These are phyloP conservation scores for Choloepus hoffmanni DNA, from an alignment of 2,113 vertebrate genomes.

Conservation along the genomic window DNA sequence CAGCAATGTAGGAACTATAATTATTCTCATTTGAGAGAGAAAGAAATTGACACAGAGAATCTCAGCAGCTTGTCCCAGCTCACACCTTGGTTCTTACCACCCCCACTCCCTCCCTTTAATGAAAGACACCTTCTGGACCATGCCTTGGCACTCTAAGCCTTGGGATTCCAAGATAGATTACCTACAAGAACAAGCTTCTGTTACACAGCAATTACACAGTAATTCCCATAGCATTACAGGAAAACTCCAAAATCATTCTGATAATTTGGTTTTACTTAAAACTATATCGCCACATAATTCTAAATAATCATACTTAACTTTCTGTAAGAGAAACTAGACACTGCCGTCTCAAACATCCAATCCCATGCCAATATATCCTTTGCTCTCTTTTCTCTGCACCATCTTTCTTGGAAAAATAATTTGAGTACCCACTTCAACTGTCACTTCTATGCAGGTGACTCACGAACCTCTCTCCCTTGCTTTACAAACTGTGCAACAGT, in stretches of 20 bases:
- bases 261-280: not conserved
- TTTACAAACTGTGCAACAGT: not conserved
- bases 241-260: not conserved
- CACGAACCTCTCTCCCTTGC: not conserved
- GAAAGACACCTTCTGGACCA: not conserved
- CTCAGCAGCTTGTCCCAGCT: not conserved
- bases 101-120: not conserved
- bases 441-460: not conserved
- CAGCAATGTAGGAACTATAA: not conserved
- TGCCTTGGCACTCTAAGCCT: not conserved
- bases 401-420: not conserved
- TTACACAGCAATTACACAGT: not conserved
- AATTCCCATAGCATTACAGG: not conserved
- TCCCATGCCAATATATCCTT: not conserved
- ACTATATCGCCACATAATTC: not conserved
- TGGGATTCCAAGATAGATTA: not conserved
- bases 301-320: not conserved
- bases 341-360: not conserved
- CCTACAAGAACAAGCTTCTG: not conserved
- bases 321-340: not conserved
- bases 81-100: not conserved
- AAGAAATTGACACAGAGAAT: not conserved
- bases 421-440: not conserved
- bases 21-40: not conserved
- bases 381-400: not conserved